Evolutionary conservation across 2,797 vertebrate species (phyloP).

Genomic region (Brachyrhaphis roseni): DNA sequence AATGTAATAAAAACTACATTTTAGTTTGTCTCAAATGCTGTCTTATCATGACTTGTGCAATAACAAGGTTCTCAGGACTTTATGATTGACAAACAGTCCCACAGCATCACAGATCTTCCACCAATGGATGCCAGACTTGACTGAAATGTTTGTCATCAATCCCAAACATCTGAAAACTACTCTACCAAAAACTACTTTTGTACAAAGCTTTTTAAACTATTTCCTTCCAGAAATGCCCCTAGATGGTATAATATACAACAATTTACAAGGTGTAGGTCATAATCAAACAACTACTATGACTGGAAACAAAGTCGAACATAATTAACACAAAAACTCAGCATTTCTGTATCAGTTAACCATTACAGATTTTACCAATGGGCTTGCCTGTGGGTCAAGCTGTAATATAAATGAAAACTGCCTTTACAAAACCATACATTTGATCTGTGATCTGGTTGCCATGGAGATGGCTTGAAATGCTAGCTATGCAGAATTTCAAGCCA

Average conservation of each 20-base stretch:
- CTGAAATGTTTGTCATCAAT: not conserved
- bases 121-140: not conserved
- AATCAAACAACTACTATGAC: constrained; percentile 36
- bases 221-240: constrained; percentile 20
- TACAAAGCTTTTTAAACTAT: constrained; percentile 46
- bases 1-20: no score
- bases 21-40: no score
- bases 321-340: constrained; percentile 26
- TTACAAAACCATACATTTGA: constrained; percentile 40
- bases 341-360: constrained; percentile 31
- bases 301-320: constrained; percentile 38
- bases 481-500: not conserved
- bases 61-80: not conserved
- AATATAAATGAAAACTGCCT: constrained; percentile 6
- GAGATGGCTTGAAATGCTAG: not conserved
- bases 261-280: constrained; percentile 23
- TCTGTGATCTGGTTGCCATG: no score
- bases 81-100: not conserved
- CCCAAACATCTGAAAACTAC: no score
- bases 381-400: constrained; percentile 22
- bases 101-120: not conserved
- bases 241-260: constrained; percentile 15
- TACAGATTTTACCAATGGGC: constrained; percentile 25
- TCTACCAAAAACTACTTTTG: constrained; percentile 36
- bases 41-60: no score